Conservation (phyloP, 2,888 invertebrate genomes). For the Andrena marginata region DNA sequence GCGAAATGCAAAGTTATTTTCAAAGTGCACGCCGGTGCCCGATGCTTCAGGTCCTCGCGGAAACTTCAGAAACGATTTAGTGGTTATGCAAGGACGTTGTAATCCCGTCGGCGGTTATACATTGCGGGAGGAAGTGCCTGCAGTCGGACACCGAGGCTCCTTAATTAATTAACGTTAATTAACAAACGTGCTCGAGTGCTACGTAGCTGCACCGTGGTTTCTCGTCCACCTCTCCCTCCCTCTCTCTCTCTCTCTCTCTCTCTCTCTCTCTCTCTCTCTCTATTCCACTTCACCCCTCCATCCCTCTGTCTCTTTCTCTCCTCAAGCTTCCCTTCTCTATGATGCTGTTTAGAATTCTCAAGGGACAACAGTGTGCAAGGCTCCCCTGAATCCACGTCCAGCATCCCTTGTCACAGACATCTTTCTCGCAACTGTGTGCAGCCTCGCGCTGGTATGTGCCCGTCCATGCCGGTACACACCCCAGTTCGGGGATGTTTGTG, state of each 20-base stretch:
- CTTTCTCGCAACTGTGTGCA: slow-evolving; percentile 38
- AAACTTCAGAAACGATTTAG: slow-evolving; percentile 63
- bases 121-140: slow-evolving; percentile 58
- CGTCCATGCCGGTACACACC: not conserved
- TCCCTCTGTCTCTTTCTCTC: not conserved
- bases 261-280: not conserved
- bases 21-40: slow-evolving; percentile 12
- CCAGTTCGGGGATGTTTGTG: slow-evolving; percentile 32
- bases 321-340: not conserved
- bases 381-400: slow-evolving; percentile 52
- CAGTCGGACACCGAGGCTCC: slow-evolving; percentile 70
- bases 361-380: slow-evolving; percentile 42
- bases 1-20: slow-evolving; percentile 41
- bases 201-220: slow-evolving; percentile 45
- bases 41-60: slow-evolving; percentile 29
- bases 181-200: slow-evolving; percentile 78
- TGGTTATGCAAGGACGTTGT: slow-evolving; percentile 62
- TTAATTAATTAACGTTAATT: slow-evolving; percentile 84
- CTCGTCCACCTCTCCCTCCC: not conserved
- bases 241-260: not conserved
- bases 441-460: not conserved
- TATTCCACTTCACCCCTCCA: not conserved
- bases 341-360: slow-evolving; percentile 56
- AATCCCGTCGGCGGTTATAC: slow-evolving; percentile 63
- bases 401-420: slow-evolving; percentile 26